Evolutionary conservation across 2,113 vertebrate genomes (phyloP).

Genomic region (Gavia stellata): DNA sequence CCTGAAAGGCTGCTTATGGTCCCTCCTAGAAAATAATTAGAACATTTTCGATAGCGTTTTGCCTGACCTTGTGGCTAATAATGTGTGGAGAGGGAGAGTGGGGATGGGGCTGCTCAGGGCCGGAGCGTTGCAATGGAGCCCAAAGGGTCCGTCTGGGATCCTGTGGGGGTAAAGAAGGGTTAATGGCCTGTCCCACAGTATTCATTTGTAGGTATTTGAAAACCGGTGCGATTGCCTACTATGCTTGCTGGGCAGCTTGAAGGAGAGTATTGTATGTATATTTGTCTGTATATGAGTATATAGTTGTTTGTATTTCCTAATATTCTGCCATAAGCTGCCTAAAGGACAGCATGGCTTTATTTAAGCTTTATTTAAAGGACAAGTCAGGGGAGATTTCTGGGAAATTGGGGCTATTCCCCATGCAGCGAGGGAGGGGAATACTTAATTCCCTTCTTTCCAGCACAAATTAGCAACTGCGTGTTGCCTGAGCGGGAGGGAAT

Average conservation of each 20-base stretch:
- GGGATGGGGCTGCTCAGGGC: neutral
- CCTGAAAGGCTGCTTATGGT: neutral
- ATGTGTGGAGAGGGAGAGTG: fast-evolving
- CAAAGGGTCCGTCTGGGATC: neutral
- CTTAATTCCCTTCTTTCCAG: constrained; percentile 12
- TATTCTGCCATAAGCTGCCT: neutral
- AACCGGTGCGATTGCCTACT: neutral
- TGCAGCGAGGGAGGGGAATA: neutral
- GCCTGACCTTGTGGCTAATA: neutral
- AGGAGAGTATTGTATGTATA: neutral
- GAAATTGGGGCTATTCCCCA: constrained; percentile 28
- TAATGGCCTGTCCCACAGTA: neutral
- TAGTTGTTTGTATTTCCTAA: neutral
- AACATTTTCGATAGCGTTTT: neutral
- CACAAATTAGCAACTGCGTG: neutral
- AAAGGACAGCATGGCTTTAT: neutral
- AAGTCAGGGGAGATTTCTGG: neutral
- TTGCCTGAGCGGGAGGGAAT: neutral
- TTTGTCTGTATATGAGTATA: neutral
- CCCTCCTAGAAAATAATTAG: neutral
- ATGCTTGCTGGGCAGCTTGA: neutral
- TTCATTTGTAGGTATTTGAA: neutral
- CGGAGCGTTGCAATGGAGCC: fast-evolving
- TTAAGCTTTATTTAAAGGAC: constrained; percentile 11
- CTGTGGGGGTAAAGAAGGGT: neutral